Percentiles rank a stretch among this genome's conserved stretches.
These are phyloP conservation scores for Alcis repandata DNA, from an alignment of 2,888 invertebrate genomes.

Conservation along the genomic window DNA sequence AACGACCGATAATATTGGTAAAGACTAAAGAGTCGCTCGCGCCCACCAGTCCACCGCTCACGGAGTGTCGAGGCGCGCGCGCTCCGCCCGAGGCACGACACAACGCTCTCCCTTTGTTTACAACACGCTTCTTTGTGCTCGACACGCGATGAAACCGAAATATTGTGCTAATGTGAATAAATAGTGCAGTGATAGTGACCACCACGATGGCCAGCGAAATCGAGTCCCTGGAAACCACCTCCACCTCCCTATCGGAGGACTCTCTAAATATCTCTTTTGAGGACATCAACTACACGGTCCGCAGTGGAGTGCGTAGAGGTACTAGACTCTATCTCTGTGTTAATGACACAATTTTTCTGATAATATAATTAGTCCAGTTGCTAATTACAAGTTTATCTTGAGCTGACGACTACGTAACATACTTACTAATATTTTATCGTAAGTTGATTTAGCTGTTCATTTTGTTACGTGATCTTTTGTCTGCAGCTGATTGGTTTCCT, in stretches of 20 bases:
- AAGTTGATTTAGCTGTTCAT: slow-evolving; percentile 30
- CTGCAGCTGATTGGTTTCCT: slow-evolving; percentile 9
- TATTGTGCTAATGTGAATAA: slow-evolving; percentile 52
- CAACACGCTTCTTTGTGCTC: slow-evolving; percentile 71
- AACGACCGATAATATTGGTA: slow-evolving; percentile 71
- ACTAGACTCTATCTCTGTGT: slow-evolving; percentile 50
- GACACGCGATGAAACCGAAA: slow-evolving; percentile 66
- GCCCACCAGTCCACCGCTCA: slow-evolving; percentile 36
- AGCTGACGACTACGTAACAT: slow-evolving; percentile 32
- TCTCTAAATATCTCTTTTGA: slow-evolving; percentile 89
- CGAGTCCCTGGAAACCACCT: slow-evolving; percentile 75
- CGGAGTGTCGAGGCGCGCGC: slow-evolving; percentile 24
- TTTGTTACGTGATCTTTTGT: slow-evolving; percentile 30
- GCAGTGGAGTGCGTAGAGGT: slow-evolving; percentile 87
- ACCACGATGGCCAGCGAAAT: slow-evolving; percentile 73
- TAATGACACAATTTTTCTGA: slow-evolving; percentile 35
- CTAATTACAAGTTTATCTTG: slow-evolving; percentile 41
- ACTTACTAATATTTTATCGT: slow-evolving; percentile 37
- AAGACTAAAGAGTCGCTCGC: slow-evolving; percentile 39
- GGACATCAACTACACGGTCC: slow-evolving; percentile 89
- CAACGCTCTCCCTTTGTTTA: slow-evolving; percentile 69
- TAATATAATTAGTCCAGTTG: slow-evolving; percentile 34
- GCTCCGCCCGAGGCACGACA: neutral
- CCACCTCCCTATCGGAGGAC: slow-evolving; percentile 75
- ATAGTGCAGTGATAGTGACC: slow-evolving; percentile 59